Evolutionary conservation across 2,888 invertebrate genomes (phyloP), one percentile per base, ranked within the genome.

Genomic region (Dendrolimus houi): DNA sequence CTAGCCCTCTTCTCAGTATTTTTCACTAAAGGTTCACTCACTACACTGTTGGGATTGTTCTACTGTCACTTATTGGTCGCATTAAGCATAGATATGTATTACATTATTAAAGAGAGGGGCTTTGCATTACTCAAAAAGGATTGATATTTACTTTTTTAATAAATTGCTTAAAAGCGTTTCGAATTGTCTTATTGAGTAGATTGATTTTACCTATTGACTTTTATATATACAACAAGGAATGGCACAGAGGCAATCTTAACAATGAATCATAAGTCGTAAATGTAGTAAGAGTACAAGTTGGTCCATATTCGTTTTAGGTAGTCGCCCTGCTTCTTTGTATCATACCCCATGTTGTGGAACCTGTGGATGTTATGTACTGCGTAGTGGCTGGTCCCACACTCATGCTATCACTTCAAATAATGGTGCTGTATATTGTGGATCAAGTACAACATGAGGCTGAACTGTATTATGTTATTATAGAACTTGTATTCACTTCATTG

Each of bases 241-340:
- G 58, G 57, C 65, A 59, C 61, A 0, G 6, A 65, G 58, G 29
- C 6, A 29, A 29, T 29, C 3, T 29, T 29, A 29, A 17, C 2
- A 17, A 29, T 29, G 29, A 29, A 29, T 3, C 29, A 17, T 29
- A 29, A 29, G 3, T 17, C 17, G 2, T 29, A 29, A 29, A 6
- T 29, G 29, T 29, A 29, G 29, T 29, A 29, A 29, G 6, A 29
- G 29, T 29, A 29, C 29, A 67, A 77, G 70, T 65, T 71, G 70
- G 62, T 68, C 66, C 68, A 59, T 75, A 73, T 83, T 82, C 74
- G 72, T 88, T 88, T 83, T 89, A 89, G 88, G 87, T 85, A 79
- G 77, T 88, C 78, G 85, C 87, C 67, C 78, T 89, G 62, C 77
- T 88, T 61, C 85, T 89, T 75, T 84, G 77, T 81, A 71, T 88